Evolutionary conservation across 2,888 invertebrate species (phyloP), one percentile per base, ranked within the genome.

Genomic region (Poecilobothrus nobilitatus): DNA sequence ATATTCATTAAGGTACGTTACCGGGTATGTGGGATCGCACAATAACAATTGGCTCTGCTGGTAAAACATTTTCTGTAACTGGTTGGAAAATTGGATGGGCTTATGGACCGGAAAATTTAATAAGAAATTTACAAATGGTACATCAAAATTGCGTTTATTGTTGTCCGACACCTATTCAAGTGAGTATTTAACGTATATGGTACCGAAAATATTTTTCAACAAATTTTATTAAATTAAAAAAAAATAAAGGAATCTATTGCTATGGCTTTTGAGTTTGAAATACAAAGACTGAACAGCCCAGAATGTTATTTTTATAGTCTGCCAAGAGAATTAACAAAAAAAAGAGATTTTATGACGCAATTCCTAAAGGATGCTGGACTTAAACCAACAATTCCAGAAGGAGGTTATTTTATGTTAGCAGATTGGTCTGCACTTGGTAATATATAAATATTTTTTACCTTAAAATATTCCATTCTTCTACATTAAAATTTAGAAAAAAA

Each of bases 21-120:
- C 97, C 97, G 0, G 96, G 84, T 20, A 99, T 99, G 98, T 99
- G 95, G 92, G 96, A 99, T 73, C 86, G 97, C 33, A 98, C 98
- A 0, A 89, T 99, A 53, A 97, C 98, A 0, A 89, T 99, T 72
- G 97, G 98, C 0, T 97, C 97, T 27, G 98, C 97, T 0, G 98
- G 98, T 0, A 99, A 98, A 86, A 95, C 96, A 1, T 97, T 98
- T 84, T 95, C 95, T 68, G 94, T 95, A 18, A 99, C 98, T 0
- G 98, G 98, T 5, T 96, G 96, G 96, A 97, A 92, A 85, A 87
- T 89, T 4, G 98, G 98, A 67, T 99, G 98, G 98, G 94, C 94
- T 0, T 93, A 97, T 79, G 97, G 92, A 0, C 97, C 97, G 0
- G 86, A 87, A 0, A 80, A 87, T 70, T 84, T 99, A 12, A 87